These are phyloP conservation scores for Drosophila dives DNA, from an alignment of 2,888 invertebrate species.

Conservation along the genomic window DNA sequence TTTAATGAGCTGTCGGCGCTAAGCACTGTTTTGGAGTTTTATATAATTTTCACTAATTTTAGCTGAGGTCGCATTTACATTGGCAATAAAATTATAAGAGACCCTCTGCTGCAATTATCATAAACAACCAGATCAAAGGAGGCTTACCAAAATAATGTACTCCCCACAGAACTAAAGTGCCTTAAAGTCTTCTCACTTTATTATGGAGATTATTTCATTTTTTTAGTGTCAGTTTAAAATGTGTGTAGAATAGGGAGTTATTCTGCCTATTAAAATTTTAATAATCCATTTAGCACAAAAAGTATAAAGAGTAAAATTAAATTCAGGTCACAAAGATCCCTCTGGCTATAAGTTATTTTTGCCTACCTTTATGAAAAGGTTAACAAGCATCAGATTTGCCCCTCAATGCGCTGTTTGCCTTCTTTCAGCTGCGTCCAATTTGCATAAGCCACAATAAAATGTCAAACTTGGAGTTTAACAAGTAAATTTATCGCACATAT, in stretches of 20 bases:
- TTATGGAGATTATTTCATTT: neutral
- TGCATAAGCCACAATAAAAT: slow-evolving; percentile 41
- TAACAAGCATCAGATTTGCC: slow-evolving; percentile 42
- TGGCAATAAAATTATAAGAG: slow-evolving; percentile 26
- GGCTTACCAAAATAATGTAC: neutral
- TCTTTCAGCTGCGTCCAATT: slow-evolving; percentile 36
- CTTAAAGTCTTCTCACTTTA: neutral
- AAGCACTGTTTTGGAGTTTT: slow-evolving; percentile 31
- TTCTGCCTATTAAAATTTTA: neutral
- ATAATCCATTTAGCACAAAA: neutral
- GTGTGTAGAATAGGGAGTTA: neutral
- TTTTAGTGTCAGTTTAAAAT: neutral
- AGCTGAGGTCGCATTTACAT: slow-evolving; percentile 15
- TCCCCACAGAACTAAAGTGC: neutral
- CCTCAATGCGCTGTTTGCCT: slow-evolving; percentile 35
- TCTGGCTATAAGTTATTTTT: neutral
- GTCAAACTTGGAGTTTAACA: slow-evolving; percentile 28
- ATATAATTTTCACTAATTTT: slow-evolving; percentile 21
- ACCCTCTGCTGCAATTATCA: neutral
- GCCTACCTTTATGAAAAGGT: slow-evolving; percentile 10
- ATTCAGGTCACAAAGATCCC: neutral
- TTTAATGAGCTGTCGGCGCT: slow-evolving; percentile 45
- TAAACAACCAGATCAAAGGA: no score
- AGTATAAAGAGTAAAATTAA: neutral
- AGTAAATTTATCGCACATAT: slow-evolving; percentile 38